Conservation (phyloP, 2,888 invertebrate genomes). For the Spilosoma lubricipeda region DNA sequence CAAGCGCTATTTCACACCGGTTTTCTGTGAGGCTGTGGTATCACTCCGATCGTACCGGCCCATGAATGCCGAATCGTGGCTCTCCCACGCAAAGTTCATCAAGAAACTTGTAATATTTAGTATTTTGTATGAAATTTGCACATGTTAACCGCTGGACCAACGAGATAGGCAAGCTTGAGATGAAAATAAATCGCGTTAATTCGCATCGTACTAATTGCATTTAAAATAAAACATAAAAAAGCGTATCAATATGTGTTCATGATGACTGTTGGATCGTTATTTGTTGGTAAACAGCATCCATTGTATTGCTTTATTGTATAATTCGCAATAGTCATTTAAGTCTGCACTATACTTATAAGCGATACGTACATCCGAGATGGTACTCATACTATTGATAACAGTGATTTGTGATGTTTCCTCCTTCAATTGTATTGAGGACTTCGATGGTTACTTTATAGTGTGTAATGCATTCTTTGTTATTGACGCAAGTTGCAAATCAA, state of each 20-base stretch:
- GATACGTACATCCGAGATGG: neutral
- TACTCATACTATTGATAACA: neutral
- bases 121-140: too few species aligned
- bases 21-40: too few species aligned
- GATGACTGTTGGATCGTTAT: neutral
- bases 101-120: too few species aligned
- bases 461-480: neutral
- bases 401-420: neutral
- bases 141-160: too few species aligned
- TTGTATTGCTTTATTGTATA: constrained; percentile 2
- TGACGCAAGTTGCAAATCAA: constrained; percentile 11
- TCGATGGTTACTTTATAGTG: too few species aligned
- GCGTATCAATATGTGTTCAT: neutral
- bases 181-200: too few species aligned
- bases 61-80: too few species aligned
- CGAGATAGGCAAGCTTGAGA: too few species aligned
- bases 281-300: constrained; percentile 12
- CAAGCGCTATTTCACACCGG: too few species aligned
- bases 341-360: neutral
- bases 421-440: neutral
- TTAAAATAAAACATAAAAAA: neutral
- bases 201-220: too few species aligned
- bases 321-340: neutral
- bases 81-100: too few species aligned
- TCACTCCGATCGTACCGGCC: too few species aligned